A percentile compares a stretch with the other conserved stretches of the same genome.
These are phyloP conservation scores for Cantharis rustica DNA, from an alignment of 2,888 invertebrate species.

Conservation along the genomic window DNA sequence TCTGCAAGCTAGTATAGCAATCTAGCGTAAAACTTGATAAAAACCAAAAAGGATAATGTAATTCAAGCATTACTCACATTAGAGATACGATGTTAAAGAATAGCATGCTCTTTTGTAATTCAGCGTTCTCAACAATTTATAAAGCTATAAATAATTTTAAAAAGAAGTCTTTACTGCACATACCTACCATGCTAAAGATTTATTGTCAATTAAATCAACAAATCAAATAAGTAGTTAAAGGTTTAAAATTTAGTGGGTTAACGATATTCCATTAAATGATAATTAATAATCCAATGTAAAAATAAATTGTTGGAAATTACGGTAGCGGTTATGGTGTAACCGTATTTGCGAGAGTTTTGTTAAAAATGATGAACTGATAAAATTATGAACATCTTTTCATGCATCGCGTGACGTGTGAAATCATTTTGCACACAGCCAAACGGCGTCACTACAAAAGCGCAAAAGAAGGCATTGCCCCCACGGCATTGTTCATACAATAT, in stretches of 20 bases:
- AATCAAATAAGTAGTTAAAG: not conserved
- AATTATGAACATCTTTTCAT: not conserved
- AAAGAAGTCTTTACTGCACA: not conserved
- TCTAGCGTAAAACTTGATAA: no score
- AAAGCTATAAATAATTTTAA: not conserved
- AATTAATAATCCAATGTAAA: not conserved
- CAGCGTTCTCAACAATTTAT: not conserved
- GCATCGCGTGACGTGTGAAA: not conserved
- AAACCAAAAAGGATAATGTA: no score
- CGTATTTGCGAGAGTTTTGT: not conserved
- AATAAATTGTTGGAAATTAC: not conserved
- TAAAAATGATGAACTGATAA: not conserved
- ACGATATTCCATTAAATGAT: not conserved
- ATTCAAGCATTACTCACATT: no score
- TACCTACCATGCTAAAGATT: not conserved
- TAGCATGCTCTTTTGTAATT: not conserved
- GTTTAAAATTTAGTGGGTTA: not conserved
- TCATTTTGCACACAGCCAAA: not conserved
- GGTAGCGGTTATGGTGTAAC: not conserved
- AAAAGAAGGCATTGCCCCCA: not conserved
- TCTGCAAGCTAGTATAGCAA: no score
- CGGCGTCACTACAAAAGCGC: not conserved
- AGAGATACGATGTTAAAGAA: no score
- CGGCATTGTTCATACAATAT: not conserved
- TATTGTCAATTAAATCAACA: not conserved